These are phyloP conservation scores for Muraenolepis orangiensis DNA, from an alignment of 2,797 vertebrate species.

Conservation along the genomic window DNA sequence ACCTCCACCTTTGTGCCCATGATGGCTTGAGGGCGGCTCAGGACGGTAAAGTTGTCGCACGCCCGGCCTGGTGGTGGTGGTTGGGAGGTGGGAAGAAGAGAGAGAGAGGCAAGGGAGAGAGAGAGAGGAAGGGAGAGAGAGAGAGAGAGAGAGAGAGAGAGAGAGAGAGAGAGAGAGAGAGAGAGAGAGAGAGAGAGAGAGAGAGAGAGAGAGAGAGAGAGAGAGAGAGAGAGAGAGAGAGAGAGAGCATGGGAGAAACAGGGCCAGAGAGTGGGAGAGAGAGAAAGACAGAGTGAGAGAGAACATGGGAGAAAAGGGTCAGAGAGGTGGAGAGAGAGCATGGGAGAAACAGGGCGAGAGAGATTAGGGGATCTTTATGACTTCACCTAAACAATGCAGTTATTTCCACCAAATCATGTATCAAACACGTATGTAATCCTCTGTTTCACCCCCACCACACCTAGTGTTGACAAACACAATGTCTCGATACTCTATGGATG, in stretches of 20 bases:
- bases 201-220: background rate
- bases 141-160: no score
- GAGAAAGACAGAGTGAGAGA: background rate
- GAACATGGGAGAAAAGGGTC: background rate
- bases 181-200: constrained; percentile 3
- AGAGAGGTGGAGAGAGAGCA: background rate
- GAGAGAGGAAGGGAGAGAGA: no score
- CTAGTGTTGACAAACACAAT: no score
- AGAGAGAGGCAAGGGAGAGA: no score
- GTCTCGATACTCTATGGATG: background rate
- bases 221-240: background rate
- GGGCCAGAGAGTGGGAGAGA: background rate
- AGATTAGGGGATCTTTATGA: background rate
- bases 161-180: background rate
- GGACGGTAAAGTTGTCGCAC: constrained; percentile 82
- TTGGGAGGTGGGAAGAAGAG: constrained; percentile 1
- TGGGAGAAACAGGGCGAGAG: background rate
- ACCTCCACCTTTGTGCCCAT: constrained; percentile 71
- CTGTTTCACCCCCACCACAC: background rate
- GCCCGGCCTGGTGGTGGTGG: constrained; percentile 60
- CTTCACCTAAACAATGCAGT: background rate
- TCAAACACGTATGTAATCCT: background rate
- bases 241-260: background rate
- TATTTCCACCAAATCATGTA: background rate
- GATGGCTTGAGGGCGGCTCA: constrained; percentile 75